phyloP scores from a whole-genome alignment of 2,888 invertebrate species.

The Drosophila infuscata region DNA sequence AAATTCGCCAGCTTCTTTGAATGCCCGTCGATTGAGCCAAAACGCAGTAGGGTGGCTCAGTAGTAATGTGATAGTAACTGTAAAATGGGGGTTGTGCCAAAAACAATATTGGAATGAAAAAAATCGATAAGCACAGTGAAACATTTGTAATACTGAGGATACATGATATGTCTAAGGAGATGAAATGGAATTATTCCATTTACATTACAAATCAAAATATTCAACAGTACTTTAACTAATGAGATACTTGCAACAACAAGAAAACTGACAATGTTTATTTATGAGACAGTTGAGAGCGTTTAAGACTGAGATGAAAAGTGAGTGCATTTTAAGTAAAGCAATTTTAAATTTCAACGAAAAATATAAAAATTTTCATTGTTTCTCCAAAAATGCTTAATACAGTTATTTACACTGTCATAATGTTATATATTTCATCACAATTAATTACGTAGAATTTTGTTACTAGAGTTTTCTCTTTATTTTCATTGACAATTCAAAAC shows the following conservation, averaged over 20 bases:
- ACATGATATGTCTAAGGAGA: neutral
- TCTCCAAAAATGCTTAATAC: neutral
- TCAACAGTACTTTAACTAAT: slow-evolving; percentile 1
- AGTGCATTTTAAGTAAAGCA: neutral
- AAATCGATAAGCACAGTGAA: slow-evolving; percentile 27
- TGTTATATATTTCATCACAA: neutral
- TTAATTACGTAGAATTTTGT: neutral
- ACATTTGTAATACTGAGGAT: slow-evolving; percentile 13
- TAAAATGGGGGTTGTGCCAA: slow-evolving; percentile 16
- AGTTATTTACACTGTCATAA: neutral
- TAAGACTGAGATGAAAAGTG: neutral
- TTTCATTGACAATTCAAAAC: slow-evolving; percentile 31
- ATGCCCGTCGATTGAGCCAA: slow-evolving; percentile 22
- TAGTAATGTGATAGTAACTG: slow-evolving; percentile 24
- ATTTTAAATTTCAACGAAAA: neutral
- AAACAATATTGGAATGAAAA: neutral
- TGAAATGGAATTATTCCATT: neutral
- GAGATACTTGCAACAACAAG: neutral
- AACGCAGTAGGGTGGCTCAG: slow-evolving; percentile 40
- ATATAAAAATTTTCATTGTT: neutral
- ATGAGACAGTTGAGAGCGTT: neutral
- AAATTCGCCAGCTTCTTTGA: slow-evolving; percentile 36
- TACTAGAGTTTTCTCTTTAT: too few relatives aligned
- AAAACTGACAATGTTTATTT: neutral
- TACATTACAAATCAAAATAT: neutral